phyloP scores from a whole-genome alignment of 2,113 vertebrate genomes.

The Pycnonotus jocosus region DNA sequence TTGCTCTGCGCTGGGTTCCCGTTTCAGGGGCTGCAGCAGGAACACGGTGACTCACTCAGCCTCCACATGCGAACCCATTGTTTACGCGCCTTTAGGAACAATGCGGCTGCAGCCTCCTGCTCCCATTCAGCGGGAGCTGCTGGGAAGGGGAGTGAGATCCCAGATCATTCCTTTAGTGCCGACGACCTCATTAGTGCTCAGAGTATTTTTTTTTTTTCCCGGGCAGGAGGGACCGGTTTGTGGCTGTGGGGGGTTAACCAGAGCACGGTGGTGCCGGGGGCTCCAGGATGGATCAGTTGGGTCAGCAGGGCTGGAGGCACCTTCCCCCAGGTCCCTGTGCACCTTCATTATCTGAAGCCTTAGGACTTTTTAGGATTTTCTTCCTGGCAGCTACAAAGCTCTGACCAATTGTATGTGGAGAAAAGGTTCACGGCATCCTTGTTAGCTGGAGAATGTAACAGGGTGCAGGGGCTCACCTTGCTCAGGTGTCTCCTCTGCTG shows the following conservation, averaged over 20 bases:
- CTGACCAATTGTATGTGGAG: neutral
- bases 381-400: neutral
- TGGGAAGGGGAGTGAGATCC: neutral
- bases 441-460: neutral
- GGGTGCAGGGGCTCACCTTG: neutral
- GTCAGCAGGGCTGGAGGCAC: neutral
- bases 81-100: neutral
- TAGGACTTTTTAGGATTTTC: neutral
- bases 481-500: neutral
- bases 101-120: neutral
- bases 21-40: neutral
- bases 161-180: neutral
- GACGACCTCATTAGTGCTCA: neutral
- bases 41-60: neutral
- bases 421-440: neutral
- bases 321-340: neutral
- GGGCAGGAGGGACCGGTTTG: neutral
- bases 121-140: neutral
- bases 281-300: accelerated
- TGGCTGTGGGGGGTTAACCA: neutral
- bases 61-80: neutral
- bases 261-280: accelerated
- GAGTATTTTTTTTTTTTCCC: neutral
- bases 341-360: neutral
- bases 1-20: neutral